Evolutionary conservation across 2,888 invertebrate genomes (phyloP).

Genomic region (Cosmopolites sordidus): DNA sequence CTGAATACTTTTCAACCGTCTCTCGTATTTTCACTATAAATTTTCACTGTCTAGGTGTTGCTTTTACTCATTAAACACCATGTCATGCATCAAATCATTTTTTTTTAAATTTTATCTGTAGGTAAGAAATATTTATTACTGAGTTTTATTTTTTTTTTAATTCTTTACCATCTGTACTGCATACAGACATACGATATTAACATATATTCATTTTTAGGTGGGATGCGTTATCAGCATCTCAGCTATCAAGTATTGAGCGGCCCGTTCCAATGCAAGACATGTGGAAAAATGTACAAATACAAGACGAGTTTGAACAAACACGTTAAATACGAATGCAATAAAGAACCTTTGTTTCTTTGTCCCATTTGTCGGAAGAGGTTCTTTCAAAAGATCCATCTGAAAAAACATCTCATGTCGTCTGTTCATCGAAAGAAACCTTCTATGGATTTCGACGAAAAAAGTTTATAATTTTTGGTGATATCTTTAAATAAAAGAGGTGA

Average conservation of each 20-base stretch:
- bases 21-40: too few species aligned
- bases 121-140: too few species aligned
- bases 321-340: constrained; percentile 39
- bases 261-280: constrained; percentile 22
- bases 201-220: constrained; percentile 7
- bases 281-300: constrained; percentile 31
- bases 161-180: too few species aligned
- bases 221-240: constrained; percentile 8
- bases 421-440: constrained; percentile 16
- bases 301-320: constrained; percentile 29
- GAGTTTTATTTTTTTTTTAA: too few species aligned
- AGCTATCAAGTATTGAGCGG: constrained; percentile 20
- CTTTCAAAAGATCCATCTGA: constrained; percentile 24
- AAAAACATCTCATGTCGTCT: constrained; percentile 24
- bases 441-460: not conserved
- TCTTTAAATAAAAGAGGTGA: not conserved
- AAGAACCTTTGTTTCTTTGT: constrained; percentile 38
- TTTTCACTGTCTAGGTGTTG: too few species aligned
- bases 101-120: too few species aligned
- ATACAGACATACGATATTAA: constrained; percentile 1
- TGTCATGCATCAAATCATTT: too few species aligned
- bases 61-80: too few species aligned
- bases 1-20: too few species aligned
- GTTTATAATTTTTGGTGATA: not conserved
- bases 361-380: constrained; percentile 47